Conservation (phyloP, 2,888 invertebrate species). For the Platycheirus rosarum region DNA sequence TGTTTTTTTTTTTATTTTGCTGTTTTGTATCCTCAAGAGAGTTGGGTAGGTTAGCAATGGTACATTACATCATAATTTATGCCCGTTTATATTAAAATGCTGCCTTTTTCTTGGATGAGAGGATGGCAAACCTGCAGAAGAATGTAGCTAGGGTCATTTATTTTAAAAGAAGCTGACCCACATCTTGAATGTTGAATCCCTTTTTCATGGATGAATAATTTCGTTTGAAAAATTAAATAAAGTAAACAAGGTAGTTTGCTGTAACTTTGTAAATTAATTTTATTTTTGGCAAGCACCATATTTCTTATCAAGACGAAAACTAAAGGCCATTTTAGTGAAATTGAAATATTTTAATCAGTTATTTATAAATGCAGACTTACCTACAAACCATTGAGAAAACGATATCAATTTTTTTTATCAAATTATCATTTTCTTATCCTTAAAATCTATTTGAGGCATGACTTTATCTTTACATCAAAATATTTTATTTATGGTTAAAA, state of each 20-base stretch:
- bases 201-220: not conserved
- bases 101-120: too few relatives aligned
- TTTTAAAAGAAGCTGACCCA: conserved; percentile 15
- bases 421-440: too few relatives aligned
- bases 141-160: not conserved
- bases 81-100: not conserved
- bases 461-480: too few relatives aligned
- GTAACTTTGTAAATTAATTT: conserved; percentile 9
- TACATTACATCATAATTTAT: conserved; percentile 6
- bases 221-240: not conserved
- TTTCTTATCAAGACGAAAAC: not conserved
- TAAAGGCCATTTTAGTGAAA: too few relatives aligned
- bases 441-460: too few relatives aligned
- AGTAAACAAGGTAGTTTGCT: conserved; percentile 12
- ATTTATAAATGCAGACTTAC: too few relatives aligned
- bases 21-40: not conserved
- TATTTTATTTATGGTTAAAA: too few relatives aligned
- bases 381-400: too few relatives aligned
- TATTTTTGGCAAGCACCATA: not conserved
- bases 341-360: too few relatives aligned
- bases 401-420: too few relatives aligned
- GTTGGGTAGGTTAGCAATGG: not conserved
- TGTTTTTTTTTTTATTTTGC: conserved; percentile 18
- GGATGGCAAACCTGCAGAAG: not conserved
- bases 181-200: conserved; percentile 1